Evolutionary conservation across 2,113 vertebrate species (phyloP), one percentile per base, ranked within the genome.

Genomic region (Pterocles burchelli): DNA sequence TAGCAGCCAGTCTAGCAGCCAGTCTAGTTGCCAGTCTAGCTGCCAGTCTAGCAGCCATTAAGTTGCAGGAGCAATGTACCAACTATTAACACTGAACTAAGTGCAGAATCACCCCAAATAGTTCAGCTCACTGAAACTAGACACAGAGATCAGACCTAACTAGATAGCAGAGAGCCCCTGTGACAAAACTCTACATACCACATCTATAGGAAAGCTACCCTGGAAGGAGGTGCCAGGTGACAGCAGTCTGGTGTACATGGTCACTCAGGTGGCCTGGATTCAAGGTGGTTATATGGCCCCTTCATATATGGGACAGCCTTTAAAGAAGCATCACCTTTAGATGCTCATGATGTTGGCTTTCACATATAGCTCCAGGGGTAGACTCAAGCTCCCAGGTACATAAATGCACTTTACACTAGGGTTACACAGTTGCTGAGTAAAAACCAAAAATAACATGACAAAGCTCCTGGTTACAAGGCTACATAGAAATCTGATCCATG

Each of bases 321-420:
- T n/a, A 31, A 73, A 52, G 9, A 55, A 38, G 28, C 33, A 68
- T 4, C 43, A 18, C 21, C n/a, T 85, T 75, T 82, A 58, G 38
- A 38, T 38, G 28, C 4, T 72, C 2, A 1, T 22, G 22, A 22
- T 46, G 12, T 8, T 62, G 36, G n/a, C 48, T 90, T 85, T 66
- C 59, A 51, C 11, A 13, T 28, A 1, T 4, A 75, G 33, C 31
- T 92, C 29, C 34, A n/a, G 11, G 8, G 0, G 0, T 2, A 51
- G 52, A 34, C 11, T 71, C 29, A 9, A n/a, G 10, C 17, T 77
- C 17, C 5, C 9, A 25, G 55, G 11, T 28, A 9, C 8, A 1
- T 57, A 73, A 68, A 63, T 8, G 29, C 9, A 17, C 48, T 86
- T 92, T 67, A 8, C 28, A 17, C 28, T 45, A 17, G 11, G 6